Percentiles rank a stretch among this genome's conserved stretches.
Evolutionary conservation across 2,797 vertebrate species (phyloP).

Genomic region (Sebastes kiyomatsui): DNA sequence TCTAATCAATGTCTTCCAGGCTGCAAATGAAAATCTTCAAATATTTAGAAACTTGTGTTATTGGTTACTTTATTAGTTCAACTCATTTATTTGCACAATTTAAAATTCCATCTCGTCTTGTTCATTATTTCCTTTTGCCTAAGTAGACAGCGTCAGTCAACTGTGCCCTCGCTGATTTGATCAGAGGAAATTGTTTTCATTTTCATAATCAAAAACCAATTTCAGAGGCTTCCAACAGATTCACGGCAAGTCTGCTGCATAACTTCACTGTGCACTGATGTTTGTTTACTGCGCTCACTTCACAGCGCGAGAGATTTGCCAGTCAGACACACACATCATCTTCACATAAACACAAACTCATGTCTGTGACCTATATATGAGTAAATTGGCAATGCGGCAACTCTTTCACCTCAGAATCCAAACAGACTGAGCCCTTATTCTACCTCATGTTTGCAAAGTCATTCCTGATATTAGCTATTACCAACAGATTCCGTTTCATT

Average conservation of each 20-base stretch:
- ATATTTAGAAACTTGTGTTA: conserved; percentile 6
- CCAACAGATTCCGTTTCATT: not conserved
- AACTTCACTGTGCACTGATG: conserved; percentile 46
- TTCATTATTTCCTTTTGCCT: conserved; percentile 11
- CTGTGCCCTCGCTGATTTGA: conserved; percentile 36
- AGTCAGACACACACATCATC: conserved; percentile 28
- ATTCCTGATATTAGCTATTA: conserved; percentile 18
- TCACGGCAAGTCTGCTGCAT: conserved; percentile 16
- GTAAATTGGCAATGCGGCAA: conserved; percentile 30
- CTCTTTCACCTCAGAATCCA: conserved; percentile 46
- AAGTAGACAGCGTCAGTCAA: conserved; percentile 31
- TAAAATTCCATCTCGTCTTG: conserved; percentile 26
- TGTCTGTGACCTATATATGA: conserved; percentile 63
- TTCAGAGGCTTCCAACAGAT: conserved; percentile 49
- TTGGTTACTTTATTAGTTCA: not conserved
- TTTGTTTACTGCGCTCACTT: conserved; percentile 64
- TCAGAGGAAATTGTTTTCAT: conserved; percentile 55
- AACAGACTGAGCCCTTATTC: conserved; percentile 26
- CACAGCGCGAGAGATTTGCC: conserved; percentile 45
- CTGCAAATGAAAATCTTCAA: not conserved
- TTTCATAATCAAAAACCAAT: conserved; percentile 60
- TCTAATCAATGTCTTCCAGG: conserved; percentile 1
- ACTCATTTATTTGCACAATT: conserved; percentile 12
- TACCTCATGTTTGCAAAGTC: conserved; percentile 32
- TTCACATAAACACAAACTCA: conserved; percentile 46